These are phyloP conservation scores for Barypeithes pellucidus DNA, from an alignment of 2,888 invertebrate genomes.

Conservation along the genomic window DNA sequence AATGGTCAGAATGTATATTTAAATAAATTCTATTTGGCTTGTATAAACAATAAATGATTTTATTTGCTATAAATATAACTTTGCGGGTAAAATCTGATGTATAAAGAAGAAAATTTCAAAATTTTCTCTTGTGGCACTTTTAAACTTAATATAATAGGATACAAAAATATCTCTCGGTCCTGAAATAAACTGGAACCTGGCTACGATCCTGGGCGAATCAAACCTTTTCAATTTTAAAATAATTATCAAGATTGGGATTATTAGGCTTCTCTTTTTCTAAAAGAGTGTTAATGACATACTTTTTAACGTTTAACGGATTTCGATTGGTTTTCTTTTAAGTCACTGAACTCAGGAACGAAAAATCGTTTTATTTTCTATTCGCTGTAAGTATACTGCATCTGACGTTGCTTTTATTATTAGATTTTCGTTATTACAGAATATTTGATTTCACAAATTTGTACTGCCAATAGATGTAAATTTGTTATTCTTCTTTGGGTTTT, in stretches of 20 bases:
- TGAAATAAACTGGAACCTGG: too few species aligned
- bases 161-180: too few species aligned
- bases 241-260: constrained; percentile 14
- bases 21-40: too few species aligned
- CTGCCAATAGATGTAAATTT: neutral
- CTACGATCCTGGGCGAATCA: too few species aligned
- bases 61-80: too few species aligned
- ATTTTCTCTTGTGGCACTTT: too few species aligned
- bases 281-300: constrained; percentile 20
- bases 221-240: constrained; percentile 23
- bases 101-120: too few species aligned
- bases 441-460: constrained; percentile 6
- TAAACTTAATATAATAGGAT: too few species aligned
- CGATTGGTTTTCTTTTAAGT: constrained; percentile 24
- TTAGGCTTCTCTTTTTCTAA: constrained; percentile 3
- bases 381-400: constrained; percentile 7
- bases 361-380: constrained; percentile 15
- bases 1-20: too few species aligned
- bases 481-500: neutral
- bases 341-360: constrained; percentile 12
- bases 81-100: too few species aligned
- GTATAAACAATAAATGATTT: too few species aligned
- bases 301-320: constrained; percentile 22
- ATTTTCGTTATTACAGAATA: constrained; percentile 11
- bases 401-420: constrained; percentile 5